phyloP scores from a whole-genome alignment of 1,140 invertebrate species.

The Tribolium madens region DNA sequence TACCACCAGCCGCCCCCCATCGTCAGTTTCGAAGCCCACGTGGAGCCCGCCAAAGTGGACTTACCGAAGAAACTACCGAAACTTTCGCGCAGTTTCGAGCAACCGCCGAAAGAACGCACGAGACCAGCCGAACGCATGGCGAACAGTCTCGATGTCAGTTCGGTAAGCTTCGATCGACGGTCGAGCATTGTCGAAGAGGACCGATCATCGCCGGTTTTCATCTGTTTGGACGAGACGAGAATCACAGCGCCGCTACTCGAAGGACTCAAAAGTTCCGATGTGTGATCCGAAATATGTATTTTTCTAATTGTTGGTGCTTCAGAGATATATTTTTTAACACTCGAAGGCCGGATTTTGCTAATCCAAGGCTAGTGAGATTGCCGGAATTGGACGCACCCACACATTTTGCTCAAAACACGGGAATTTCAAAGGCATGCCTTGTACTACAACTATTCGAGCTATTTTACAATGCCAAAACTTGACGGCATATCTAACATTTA shows the following conservation, averaged over 20 bases:
- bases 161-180: conserved; percentile 54
- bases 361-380: background rate
- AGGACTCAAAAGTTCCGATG: conserved; percentile 57
- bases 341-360: too few relatives aligned
- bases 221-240: conserved; percentile 60
- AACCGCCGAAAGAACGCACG: conserved; percentile 48
- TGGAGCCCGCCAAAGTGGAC: conserved; percentile 47
- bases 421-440: conserved; percentile 27
- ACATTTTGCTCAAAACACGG: conserved; percentile 25
- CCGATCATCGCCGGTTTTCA: conserved; percentile 51
- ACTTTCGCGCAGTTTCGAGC: conserved; percentile 61
- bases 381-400: background rate
- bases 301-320: conserved; percentile 38
- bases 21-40: conserved; percentile 60
- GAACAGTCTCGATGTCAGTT: conserved; percentile 59
- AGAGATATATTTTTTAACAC: conserved; percentile 22
- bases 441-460: conserved; percentile 11
- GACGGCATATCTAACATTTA: too few relatives aligned
- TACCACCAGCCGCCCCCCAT: conserved; percentile 58
- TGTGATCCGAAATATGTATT: conserved; percentile 46
- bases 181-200: conserved; percentile 55
- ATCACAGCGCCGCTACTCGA: conserved; percentile 59
- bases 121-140: conserved; percentile 58
- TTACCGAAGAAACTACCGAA: conserved; percentile 48
- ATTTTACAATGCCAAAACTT: background rate